Base-by-base conservation (phyloP, 1,140 invertebrate species). In the Brachionus asplanchnoidis region DNA sequence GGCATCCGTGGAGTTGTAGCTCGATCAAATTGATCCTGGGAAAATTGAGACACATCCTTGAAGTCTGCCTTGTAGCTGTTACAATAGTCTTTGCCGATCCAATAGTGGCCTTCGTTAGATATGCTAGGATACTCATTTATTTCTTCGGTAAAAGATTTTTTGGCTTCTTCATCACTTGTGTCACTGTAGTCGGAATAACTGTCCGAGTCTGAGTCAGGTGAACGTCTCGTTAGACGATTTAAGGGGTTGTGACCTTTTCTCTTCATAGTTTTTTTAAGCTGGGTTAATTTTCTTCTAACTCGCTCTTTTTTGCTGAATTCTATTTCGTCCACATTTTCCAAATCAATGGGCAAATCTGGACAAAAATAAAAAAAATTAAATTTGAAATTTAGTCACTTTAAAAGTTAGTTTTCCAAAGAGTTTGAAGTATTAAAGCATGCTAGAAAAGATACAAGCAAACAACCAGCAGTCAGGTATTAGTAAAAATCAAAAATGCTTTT, bases 11-110 rank as follows among this genome's bases (percentile, higher is more conserved):
- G 96, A 8, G 94, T 97, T 1, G 92, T 93, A 42, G 92, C 92
- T 50, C 96, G 91, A 88, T 97, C 94, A 36, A 85, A 70, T 80
- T 66, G 60, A 40, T 85, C 75, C 36, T 56, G 32, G 2, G 50
- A 82, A 82, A 82, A 82, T 26, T 82, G 92, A 87, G 98, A 86
- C 23, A 90, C 85, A 85, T 96, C 94, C 85, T 93, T 93, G 89
- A 98, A 97, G 90, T 99, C 97, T 90, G 97, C 97, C n/a, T 96
- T 94, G 86, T 99, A 97, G 88, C 97, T 98, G 90, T 99, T 99
- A 5, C 93, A 93, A 88, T 99, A 99, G 89, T 99, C 97, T 90
- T 99, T 98, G 40, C 97, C 97, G 53, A 97, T 93, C 97, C 97
- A 99, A n/a, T 73, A 70, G 7, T 84, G 23, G 20, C 66, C 66